Conservation (phyloP, 1,140 invertebrate species). For the Atta cephalotes region DNA sequence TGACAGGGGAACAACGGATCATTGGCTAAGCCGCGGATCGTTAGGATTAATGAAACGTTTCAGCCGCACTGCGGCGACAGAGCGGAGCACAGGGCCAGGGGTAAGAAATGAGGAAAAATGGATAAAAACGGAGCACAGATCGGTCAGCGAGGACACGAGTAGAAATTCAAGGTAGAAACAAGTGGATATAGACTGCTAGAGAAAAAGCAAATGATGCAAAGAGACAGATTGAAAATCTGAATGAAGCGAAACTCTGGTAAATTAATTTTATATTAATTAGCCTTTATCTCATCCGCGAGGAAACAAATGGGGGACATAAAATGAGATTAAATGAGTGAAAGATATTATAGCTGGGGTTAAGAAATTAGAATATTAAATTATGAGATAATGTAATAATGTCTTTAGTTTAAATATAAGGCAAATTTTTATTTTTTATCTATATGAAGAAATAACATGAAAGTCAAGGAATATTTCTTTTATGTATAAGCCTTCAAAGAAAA, state of each 20-base stretch:
- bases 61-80: constrained; percentile 59
- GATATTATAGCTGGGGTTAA: background rate
- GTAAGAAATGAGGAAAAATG: constrained; percentile 57
- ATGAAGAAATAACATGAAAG: background rate
- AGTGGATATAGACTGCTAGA: background rate
- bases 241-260: background rate
- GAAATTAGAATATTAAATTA: background rate
- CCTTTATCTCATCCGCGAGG: constrained; percentile 1
- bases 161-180: constrained; percentile 44
- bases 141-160: background rate
- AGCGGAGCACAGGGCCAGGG: background rate
- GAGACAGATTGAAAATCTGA: constrained; percentile 33
- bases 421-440: background rate
- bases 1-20: constrained; percentile 63
- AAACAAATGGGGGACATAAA: background rate
- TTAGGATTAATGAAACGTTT: constrained; percentile 73
- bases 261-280: constrained; percentile 41
- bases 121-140: constrained; percentile 22
- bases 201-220: constrained; percentile 18
- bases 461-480: background rate
- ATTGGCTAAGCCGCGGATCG: constrained; percentile 65
- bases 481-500: background rate
- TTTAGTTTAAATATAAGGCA: background rate
- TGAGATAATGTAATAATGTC: background rate
- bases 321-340: constrained; percentile 9